Evolutionary conservation across 1,140 invertebrate genomes (phyloP), one percentile per base, ranked within the genome.

Genomic region (Pygmarrhopalites habei): DNA sequence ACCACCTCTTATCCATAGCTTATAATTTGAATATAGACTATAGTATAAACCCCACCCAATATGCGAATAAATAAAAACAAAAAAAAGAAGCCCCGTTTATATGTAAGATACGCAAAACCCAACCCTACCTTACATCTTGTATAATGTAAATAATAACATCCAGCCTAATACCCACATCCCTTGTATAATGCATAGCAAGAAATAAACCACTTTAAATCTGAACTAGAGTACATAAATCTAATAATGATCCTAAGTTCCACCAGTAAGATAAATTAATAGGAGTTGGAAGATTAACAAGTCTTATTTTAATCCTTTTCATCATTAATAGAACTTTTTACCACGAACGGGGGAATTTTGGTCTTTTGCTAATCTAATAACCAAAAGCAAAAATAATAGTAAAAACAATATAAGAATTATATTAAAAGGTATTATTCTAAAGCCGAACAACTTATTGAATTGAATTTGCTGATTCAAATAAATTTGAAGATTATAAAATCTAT

Each of bases 91-190:
- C 74, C 43, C 73, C 74, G 60, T 75, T 82, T 64, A 80, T 79
- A 73, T 84, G 82, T 19, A 82, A 51, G 51, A 75, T 76, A 64
- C 79, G 80, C 62, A 83, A 71, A 72, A 83, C 67, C 77, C 80
- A 83, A 73, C 78, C 71, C 26, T 71, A 71, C 47, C 72, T 73
- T 32, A 75, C 71, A 65, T 75, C 73, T 30, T 71, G 73, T 14
- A 57, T 61, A 63, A 76, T 74, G 58, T 76, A 67, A 51, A 63
- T 59, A 58, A 83, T 75, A 74, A 78, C 82, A 69, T 77, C 73
- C 76, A 83, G 85, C 17, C 82, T 79, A 73, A 78, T 68, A 63
- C 77, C 72, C 64, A 81, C 74, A 75, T 81, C 76, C 26, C 78
- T 72, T 43, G 74, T 58, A 62, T 71, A 74, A 57, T 73, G 70